A percentile compares a stretch with the other conserved stretches of the same genome.
phyloP scores from a whole-genome alignment of 1,140 invertebrate genomes.

The Ceratina calcarata region DNA sequence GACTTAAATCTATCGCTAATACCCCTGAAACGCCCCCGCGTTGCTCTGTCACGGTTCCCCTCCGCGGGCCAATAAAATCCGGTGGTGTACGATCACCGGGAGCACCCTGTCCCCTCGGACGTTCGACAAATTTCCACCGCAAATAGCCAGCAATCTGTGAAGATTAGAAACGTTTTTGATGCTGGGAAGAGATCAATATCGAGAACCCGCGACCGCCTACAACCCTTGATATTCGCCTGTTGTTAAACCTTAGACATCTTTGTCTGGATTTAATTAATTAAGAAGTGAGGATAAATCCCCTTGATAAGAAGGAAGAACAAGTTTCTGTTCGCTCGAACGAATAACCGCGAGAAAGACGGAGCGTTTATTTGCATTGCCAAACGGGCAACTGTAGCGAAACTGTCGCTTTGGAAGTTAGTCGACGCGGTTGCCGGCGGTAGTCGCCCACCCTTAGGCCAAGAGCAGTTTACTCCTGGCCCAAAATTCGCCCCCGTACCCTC shows the following conservation, averaged over 20 bases:
- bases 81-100: neutral
- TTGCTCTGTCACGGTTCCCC: neutral
- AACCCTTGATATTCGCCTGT: neutral
- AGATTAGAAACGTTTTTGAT: neutral
- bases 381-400: neutral
- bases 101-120: neutral
- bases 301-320: neutral
- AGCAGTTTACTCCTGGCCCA: neutral
- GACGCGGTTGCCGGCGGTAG: too few relatives aligned
- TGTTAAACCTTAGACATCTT: too few relatives aligned
- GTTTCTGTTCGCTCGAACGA: neutral
- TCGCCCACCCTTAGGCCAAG: neutral
- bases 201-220: too few relatives aligned
- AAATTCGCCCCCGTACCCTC: neutral
- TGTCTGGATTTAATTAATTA: too few relatives aligned
- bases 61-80: slow-evolving; percentile 6
- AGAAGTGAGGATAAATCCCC: neutral
- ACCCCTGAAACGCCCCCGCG: slow-evolving; percentile 1
- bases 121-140: neutral
- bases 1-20: slow-evolving; percentile 9
- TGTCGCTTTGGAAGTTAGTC: neutral
- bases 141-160: neutral
- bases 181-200: neutral
- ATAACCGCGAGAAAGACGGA: neutral
- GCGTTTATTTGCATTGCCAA: neutral